Evolutionary conservation across 2,797 vertebrate genomes (phyloP).

Genomic region (Oryzias dopingdopingensis): DNA sequence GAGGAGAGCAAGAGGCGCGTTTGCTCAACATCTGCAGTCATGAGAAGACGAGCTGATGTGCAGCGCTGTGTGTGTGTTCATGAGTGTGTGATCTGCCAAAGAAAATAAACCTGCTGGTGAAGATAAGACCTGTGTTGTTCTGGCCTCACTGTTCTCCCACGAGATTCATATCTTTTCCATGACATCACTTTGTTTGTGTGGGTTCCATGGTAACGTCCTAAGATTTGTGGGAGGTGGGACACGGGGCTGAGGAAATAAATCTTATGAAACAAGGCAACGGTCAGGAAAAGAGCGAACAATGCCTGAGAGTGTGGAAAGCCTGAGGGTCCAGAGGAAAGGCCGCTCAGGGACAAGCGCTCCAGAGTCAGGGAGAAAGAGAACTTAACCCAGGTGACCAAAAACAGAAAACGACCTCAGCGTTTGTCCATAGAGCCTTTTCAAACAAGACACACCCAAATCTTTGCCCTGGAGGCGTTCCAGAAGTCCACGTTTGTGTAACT

Average conservation of each 20-base stretch:
- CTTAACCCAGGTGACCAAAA: constrained; percentile 22
- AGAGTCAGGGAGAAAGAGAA: constrained; percentile 14
- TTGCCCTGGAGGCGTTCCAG: constrained; percentile 48
- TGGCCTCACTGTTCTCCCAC: constrained; percentile 25
- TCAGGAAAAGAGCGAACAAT: constrained; percentile 72
- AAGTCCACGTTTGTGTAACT: constrained; percentile 24
- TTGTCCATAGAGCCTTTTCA: constrained; percentile 17
- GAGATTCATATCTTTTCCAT: constrained; percentile 33
- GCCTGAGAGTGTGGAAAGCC: constrained; percentile 47
- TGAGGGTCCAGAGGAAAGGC: constrained; percentile 16
- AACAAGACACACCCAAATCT: constrained; percentile 61
- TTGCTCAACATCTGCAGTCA: constrained; percentile 16
- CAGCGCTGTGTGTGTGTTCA: constrained; percentile 28
- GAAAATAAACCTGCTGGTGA: constrained; percentile 69
- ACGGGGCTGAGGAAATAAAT: constrained; percentile 37
- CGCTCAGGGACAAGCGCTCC: neutral
- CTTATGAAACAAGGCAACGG: constrained; percentile 50
- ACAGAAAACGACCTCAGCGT: constrained; percentile 22
- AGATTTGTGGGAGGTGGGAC: constrained; percentile 39
- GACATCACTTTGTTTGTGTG: constrained; percentile 50
- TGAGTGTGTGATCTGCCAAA: constrained; percentile 41
- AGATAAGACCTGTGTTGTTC: constrained; percentile 32
- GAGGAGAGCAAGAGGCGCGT: constrained; percentile 51
- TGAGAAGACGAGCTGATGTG: constrained; percentile 16
- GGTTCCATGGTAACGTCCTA: constrained; percentile 44